Evolutionary conservation across 2,888 invertebrate genomes (phyloP), one percentile per base, ranked within the genome.

Genomic region (Chromoteleia sp.): DNA sequence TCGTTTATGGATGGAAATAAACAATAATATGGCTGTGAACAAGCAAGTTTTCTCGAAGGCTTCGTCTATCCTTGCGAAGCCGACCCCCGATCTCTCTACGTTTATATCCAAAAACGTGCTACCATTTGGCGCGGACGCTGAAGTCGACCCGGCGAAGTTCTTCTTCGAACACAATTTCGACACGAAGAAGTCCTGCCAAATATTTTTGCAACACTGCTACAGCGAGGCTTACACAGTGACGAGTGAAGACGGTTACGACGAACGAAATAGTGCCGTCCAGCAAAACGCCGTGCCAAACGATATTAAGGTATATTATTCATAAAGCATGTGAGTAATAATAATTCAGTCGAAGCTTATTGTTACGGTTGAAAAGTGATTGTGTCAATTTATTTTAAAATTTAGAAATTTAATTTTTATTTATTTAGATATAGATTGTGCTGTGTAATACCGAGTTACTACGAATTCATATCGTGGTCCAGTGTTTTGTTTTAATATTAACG

Each of bases 1-100:
- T 84, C 88, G 89, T 71, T 85, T 91, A 33, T 91, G 91, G 91
- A 90, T 88, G 75, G 89, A 88, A 76, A 84, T 91, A 36, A 90
- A 89, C 82, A 87, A 88, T 67, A 81, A 83, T 25, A 19, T 36
- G 15, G 84, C 85, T 8, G 85, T 87, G 12, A 89, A 87, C 71
- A 86, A 87, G 83, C 84, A 88, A 54, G 90, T 91, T 80, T 87
- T 87, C 56, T 59, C 85, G 45, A 84, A 77, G 58, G 91, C 91
- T 12, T 58, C 88, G 41, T 78, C 84, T 48, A 85, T 88, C 29
- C 84, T 91, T 48, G 15, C 50, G 15, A 63, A 81, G 68, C 84
- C 87, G 33, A 89, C 91, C 45, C 36, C 80, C 8, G 82, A 85
- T 70, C 85, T 90, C 56, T 86, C 89, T 30, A 71, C 84, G 7